Conservation (phyloP, 2,113 vertebrate genomes). For the Perca schrenkii region DNA sequence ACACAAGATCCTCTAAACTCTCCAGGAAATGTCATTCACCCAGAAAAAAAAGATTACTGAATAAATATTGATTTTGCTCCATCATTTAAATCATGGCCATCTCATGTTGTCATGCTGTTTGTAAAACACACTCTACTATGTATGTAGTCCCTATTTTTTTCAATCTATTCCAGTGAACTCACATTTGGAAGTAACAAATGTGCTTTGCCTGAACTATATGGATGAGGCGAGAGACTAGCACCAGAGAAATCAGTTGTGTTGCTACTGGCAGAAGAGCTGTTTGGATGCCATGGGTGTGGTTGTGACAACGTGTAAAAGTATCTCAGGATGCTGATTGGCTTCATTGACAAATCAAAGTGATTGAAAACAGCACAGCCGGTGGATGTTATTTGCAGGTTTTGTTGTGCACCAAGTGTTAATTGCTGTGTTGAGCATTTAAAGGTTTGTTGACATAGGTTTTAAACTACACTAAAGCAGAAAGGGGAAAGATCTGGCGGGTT, state of each 20-base stretch:
- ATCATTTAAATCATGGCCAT: slow-evolving; percentile 40
- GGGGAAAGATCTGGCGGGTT: not conserved
- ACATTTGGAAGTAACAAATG: slow-evolving; percentile 1
- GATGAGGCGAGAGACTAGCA: fast-evolving
- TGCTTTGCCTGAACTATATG: slow-evolving; percentile 3
- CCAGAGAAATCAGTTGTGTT: not conserved
- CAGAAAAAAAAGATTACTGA: not conserved
- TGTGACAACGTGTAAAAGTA: not conserved
- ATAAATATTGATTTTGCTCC: slow-evolving; percentile 29
- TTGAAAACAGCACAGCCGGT: not conserved
- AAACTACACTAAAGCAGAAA: not conserved
- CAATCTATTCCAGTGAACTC: slow-evolving; percentile 10
- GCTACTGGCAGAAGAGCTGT: not conserved
- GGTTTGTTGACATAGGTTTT: slow-evolving; percentile 7
- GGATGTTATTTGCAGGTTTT: not conserved
- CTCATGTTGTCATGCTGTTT: slow-evolving; percentile 35
- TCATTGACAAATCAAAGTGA: not conserved
- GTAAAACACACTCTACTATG: slow-evolving; percentile 14
- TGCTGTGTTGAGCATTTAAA: slow-evolving; percentile 19
- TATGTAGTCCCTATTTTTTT: slow-evolving; percentile 8
- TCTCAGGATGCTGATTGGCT: slow-evolving; percentile 32
- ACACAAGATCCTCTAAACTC: slow-evolving; percentile 46
- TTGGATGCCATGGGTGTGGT: not conserved
- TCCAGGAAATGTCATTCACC: slow-evolving; percentile 45
- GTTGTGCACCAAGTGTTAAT: slow-evolving; percentile 13